phyloP scores from a whole-genome alignment of 2,888 invertebrate species.

The Drosophila imparisetae region DNA sequence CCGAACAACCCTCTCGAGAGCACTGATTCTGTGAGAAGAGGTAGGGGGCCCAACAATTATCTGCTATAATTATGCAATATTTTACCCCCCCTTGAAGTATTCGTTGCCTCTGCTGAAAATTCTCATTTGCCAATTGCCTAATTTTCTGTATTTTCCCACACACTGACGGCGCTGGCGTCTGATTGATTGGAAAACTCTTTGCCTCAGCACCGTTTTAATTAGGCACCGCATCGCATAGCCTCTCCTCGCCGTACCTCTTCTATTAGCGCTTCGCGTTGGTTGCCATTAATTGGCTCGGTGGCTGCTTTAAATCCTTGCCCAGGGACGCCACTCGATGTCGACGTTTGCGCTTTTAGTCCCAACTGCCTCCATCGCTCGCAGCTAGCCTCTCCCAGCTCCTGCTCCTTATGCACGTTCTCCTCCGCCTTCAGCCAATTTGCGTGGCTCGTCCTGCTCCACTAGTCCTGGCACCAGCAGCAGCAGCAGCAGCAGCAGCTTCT shows the following conservation, averaged over 20 bases:
- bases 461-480: slow-evolving; percentile 19
- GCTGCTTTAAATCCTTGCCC: slow-evolving; percentile 63
- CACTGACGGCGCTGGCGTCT: slow-evolving; percentile 50
- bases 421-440: slow-evolving; percentile 67
- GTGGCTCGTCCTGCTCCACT: slow-evolving; percentile 35
- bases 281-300: slow-evolving; percentile 72
- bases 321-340: slow-evolving; percentile 46
- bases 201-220: slow-evolving; percentile 64
- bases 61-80: slow-evolving; percentile 77
- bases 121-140: slow-evolving; percentile 77
- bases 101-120: slow-evolving; percentile 25
- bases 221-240: slow-evolving; percentile 46
- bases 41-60: slow-evolving; percentile 60
- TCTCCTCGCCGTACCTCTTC: not conserved
- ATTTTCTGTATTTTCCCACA: slow-evolving; percentile 71
- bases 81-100: slow-evolving; percentile 23
- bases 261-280: slow-evolving; percentile 34
- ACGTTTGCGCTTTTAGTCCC: slow-evolving; percentile 63
- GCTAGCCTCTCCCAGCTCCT: not conserved
- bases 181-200: slow-evolving; percentile 78
- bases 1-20: slow-evolving; percentile 63
- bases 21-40: slow-evolving; percentile 7
- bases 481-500: slow-evolving; percentile 41
- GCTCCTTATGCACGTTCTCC: not conserved
- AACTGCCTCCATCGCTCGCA: slow-evolving; percentile 11